Conservation (phyloP, 2,113 vertebrate genomes). For the Eira barbara region DNA sequence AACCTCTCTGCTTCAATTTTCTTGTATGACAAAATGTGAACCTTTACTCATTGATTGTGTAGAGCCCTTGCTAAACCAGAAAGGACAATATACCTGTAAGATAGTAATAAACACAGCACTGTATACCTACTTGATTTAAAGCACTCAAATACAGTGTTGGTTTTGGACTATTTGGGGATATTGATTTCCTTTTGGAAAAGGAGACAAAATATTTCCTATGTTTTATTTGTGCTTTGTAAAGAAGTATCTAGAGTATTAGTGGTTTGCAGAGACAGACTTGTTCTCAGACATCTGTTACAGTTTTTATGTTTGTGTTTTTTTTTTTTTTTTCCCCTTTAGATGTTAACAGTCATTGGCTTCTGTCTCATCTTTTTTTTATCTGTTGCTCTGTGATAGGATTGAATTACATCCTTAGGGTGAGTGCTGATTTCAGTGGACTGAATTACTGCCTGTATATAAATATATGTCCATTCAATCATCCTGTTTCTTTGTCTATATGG, state of each 20-base stretch:
- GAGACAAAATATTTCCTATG: background rate
- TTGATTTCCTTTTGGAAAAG: background rate
- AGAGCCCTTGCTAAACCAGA: background rate
- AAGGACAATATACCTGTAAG: background rate
- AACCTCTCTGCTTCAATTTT: background rate
- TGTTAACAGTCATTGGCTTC: background rate
- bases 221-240: background rate
- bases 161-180: background rate
- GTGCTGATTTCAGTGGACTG: conserved; percentile 45
- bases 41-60: background rate
- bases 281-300: background rate
- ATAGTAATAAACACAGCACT: background rate
- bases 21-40: background rate
- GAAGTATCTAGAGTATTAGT: background rate
- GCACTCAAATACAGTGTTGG: background rate
- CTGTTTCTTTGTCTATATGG: conserved; percentile 37
- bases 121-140: background rate
- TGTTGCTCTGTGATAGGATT: conserved; percentile 36
- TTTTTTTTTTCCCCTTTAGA: background rate
- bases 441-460: conserved; percentile 4
- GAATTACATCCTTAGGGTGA: background rate
- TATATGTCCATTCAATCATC: background rate
- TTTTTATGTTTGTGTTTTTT: background rate
- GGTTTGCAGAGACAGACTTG: background rate
- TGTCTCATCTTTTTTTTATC: background rate